These are phyloP conservation scores for Trachymyrmex cornetzi DNA, from an alignment of 1,140 invertebrate species.

Conservation along the genomic window DNA sequence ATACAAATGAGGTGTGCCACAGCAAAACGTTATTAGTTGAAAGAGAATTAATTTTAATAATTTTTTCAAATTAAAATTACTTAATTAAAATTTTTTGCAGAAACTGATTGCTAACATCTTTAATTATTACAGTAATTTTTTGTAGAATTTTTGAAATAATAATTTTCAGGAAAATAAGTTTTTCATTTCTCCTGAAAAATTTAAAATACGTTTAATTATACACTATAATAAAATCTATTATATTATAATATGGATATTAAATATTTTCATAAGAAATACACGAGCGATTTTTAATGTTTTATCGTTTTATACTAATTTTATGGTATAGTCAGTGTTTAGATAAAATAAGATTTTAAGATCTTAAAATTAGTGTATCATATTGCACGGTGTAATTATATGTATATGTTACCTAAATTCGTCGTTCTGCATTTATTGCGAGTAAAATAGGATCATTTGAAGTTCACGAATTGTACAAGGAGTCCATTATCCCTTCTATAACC, in stretches of 20 bases:
- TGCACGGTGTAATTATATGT: background rate
- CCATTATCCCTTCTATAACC: constrained; percentile 46
- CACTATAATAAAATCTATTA: too few species aligned
- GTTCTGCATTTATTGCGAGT: constrained; percentile 4
- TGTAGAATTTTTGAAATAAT: too few species aligned
- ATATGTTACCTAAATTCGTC: background rate
- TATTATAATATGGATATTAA: background rate
- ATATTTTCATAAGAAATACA: background rate
- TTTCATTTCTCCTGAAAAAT: too few species aligned
- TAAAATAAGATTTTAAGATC: background rate
- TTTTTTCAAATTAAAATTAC: too few species aligned
- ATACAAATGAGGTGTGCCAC: background rate
- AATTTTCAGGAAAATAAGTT: too few species aligned
- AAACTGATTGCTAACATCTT: too few species aligned
- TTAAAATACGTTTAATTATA: background rate
- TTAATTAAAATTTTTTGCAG: too few species aligned
- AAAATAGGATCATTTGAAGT: constrained; percentile 8
- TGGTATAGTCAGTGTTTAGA: background rate
- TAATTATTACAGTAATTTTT: too few species aligned
- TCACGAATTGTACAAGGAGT: constrained; percentile 40
- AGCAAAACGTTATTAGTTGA: too few species aligned
- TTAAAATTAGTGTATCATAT: background rate
- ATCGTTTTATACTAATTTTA: background rate
- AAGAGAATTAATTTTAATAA: too few species aligned
- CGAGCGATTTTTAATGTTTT: background rate